phyloP scores from a whole-genome alignment of 2,888 invertebrate genomes.

The Galerucella nymphaeae region DNA sequence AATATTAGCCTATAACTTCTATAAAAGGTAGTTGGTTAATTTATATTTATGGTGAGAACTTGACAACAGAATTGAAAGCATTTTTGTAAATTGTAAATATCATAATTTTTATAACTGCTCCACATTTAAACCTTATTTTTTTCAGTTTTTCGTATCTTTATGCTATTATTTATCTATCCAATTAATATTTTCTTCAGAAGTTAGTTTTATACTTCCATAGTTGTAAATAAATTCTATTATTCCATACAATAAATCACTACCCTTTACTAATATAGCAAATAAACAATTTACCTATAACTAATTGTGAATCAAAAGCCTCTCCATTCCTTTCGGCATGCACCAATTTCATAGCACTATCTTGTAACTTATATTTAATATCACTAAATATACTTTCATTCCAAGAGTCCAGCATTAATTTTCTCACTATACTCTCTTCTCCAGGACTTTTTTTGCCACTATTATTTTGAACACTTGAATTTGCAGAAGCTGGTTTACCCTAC shows the following conservation, averaged over 20 bases:
- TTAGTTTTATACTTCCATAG: too few species aligned
- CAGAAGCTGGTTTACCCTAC: slow-evolving; percentile 68
- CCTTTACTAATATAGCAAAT: not conserved
- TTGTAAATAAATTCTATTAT: not conserved
- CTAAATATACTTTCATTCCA: slow-evolving; percentile 98
- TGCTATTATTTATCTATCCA: too few species aligned
- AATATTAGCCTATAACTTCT: too few species aligned
- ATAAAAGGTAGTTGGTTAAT: too few species aligned
- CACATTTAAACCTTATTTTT: too few species aligned
- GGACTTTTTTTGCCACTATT: slow-evolving; percentile 67
- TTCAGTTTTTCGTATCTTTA: too few species aligned
- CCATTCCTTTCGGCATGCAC: slow-evolving; percentile 97
- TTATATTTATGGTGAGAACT: too few species aligned
- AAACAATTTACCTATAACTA: slow-evolving; percentile 77
- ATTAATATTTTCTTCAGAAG: too few species aligned
- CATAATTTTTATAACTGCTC: too few species aligned
- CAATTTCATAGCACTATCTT: slow-evolving; percentile 97
- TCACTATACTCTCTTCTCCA: slow-evolving; percentile 90
- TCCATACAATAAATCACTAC: not conserved
- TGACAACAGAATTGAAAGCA: too few species aligned
- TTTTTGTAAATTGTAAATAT: too few species aligned
- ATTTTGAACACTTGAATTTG: slow-evolving; percentile 55
- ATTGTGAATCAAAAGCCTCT: slow-evolving; percentile 96
- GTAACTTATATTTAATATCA: slow-evolving; percentile 92
- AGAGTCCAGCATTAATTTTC: slow-evolving; percentile 96